A percentile compares a stretch with the other conserved stretches of the same genome.
These are phyloP conservation scores for Sebastes ruberrimus DNA, from an alignment of 2,797 vertebrate species.

Conservation along the genomic window DNA sequence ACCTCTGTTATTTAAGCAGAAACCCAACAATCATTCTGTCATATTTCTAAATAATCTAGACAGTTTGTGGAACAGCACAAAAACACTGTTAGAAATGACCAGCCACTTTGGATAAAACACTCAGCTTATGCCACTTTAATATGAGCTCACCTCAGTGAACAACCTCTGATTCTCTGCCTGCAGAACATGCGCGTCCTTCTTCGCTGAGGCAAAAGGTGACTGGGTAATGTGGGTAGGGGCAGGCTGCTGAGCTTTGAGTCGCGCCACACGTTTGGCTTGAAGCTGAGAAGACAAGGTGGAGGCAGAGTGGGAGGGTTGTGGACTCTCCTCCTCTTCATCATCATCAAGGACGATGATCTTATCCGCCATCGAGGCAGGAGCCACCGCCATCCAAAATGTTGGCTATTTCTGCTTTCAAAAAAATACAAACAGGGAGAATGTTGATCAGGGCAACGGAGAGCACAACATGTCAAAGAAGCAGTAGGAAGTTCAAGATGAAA, in stretches of 20 bases:
- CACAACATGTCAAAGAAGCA: background rate
- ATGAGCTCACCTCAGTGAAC: conserved; percentile 75
- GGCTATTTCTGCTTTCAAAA: conserved; percentile 5
- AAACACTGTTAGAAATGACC: background rate
- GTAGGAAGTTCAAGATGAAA: background rate
- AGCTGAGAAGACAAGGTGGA: conserved; percentile 15
- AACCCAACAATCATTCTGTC: background rate
- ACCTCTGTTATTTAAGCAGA: background rate
- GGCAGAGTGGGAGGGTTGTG: conserved; percentile 50
- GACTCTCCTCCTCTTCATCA: conserved; percentile 70
- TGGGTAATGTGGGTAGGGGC: conserved; percentile 70
- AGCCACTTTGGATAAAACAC: background rate
- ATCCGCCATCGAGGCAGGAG: conserved; percentile 72
- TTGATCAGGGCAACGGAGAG: background rate
- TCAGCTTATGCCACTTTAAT: background rate
- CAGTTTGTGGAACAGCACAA: background rate
- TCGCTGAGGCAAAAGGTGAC: conserved; percentile 75
- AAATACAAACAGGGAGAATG: background rate
- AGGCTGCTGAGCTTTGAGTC: conserved; percentile 16
- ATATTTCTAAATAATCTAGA: background rate
- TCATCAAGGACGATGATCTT: conserved; percentile 82
- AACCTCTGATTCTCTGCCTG: conserved; percentile 78
- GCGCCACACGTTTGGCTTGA: background rate
- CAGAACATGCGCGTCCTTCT: conserved; percentile 67
- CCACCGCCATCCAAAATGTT: conserved; percentile 67